Conservation (phyloP, 2,113 vertebrate genomes). For the Calyptommatus sinebrachiatus region DNA sequence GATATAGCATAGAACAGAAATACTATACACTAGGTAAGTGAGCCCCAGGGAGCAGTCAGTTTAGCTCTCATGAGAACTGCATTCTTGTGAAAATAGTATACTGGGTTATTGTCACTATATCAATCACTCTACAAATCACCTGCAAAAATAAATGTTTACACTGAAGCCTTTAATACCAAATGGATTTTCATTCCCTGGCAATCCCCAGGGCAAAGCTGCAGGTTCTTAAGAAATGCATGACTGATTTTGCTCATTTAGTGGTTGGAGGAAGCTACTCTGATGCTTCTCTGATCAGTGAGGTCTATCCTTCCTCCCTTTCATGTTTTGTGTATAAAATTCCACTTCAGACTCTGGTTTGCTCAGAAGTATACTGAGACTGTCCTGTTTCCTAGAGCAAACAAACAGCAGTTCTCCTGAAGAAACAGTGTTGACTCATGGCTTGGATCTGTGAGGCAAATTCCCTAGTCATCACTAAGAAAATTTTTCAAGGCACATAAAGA, state of each 20-base stretch:
- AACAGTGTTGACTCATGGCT: background rate
- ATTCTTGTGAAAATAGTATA: background rate
- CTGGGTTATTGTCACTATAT: background rate
- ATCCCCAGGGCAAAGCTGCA: background rate
- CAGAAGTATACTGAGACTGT: background rate
- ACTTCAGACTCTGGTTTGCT: background rate
- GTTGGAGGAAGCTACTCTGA: background rate
- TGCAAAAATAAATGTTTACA: background rate
- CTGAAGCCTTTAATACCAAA: background rate
- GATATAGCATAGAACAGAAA: too few relatives aligned
- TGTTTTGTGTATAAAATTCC: background rate
- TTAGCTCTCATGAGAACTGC: background rate
- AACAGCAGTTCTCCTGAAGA: background rate
- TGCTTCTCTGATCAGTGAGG: background rate
- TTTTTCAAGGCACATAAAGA: conserved; percentile 1
- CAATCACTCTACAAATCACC: background rate
- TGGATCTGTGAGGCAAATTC: background rate
- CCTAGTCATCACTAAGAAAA: background rate
- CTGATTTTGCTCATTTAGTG: background rate
- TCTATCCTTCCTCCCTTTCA: background rate
- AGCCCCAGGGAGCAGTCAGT: background rate
- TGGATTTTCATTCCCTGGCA: background rate
- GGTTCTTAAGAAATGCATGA: too few relatives aligned
- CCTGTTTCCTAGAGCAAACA: background rate
- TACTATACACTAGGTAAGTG: background rate